Conservation (phyloP, 2,113 vertebrate species). For the Blennius ocellaris region DNA sequence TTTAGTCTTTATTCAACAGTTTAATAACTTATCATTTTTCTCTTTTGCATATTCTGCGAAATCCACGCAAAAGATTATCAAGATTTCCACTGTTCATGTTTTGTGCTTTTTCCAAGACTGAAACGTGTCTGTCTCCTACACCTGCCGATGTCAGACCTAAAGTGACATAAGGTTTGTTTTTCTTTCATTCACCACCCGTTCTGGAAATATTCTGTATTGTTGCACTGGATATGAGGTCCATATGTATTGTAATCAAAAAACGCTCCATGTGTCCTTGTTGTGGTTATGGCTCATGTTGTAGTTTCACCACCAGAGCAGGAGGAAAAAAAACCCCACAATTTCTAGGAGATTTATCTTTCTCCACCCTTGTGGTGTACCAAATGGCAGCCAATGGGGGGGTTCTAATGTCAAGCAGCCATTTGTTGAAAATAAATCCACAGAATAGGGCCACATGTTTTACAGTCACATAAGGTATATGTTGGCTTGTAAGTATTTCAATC, state of each 20-base stretch:
- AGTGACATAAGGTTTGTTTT: neutral
- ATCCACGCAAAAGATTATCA: too few relatives aligned
- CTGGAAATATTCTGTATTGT: neutral
- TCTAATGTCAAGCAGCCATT: conserved; percentile 58
- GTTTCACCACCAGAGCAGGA: conserved; percentile 49
- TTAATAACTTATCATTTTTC: too few relatives aligned
- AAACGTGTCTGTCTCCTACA: conserved; percentile 22
- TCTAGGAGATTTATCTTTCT: conserved; percentile 66
- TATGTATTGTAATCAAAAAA: conserved; percentile 43
- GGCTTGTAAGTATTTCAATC: conserved; percentile 38
- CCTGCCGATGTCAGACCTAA: conserved; percentile 17
- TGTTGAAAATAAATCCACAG: conserved; percentile 51
- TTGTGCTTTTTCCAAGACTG: too few relatives aligned
- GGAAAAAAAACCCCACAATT: conserved; percentile 39
- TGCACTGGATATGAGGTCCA: conserved; percentile 17
- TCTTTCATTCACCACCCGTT: too few relatives aligned
- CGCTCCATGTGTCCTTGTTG: conserved; percentile 39
- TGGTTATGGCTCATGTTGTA: conserved; percentile 54
- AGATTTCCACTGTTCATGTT: too few relatives aligned
- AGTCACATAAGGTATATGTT: conserved; percentile 49
- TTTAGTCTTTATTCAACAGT: too few relatives aligned
- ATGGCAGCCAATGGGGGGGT: conserved; percentile 58
- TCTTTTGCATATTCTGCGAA: too few relatives aligned
- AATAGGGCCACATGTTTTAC: conserved; percentile 69
- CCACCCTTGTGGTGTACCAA: conserved; percentile 68